Base-by-base conservation (phyloP, 2,797 vertebrate genomes). In the Anguilla anguilla region DNA sequence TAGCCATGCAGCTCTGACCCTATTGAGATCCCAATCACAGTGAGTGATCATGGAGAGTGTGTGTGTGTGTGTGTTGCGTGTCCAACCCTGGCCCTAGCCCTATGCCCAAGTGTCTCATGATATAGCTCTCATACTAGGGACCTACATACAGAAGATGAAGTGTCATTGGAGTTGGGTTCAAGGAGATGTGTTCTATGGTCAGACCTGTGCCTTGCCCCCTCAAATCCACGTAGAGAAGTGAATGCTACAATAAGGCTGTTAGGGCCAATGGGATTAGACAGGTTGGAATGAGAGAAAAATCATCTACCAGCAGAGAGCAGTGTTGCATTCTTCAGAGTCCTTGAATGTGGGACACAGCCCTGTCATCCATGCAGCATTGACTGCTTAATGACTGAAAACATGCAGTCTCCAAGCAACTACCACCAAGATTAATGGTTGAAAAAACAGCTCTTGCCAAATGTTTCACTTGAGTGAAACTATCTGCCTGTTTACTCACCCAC, bases 281-380 rank as follows among this genome's bases (percentile, higher is more conserved):
- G 69, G 28, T 31, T 72, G 4, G 61, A 31, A 72, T 13, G 69
- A 11, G 69, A 10, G 5, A 77, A 77, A 39, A n/a, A 28, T 2
- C 25, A 77, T 39, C 15, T 39, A 82, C 46, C 86, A 69, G 25
- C 53, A 83, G 86, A 83, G 86, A 59, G 61, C 57, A 69, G 59
- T 81, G 79, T 83, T 83, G 81, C 49, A n/a, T 55, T 53, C 9
- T 49, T 35, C 22, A 69, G 46, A 49, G 17, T n/a, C 19, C 51
- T 53, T 39, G 28, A 35, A 83, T 83, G 25, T 46, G 28, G 81
- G 86, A 43, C 17, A 51, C 17, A 43, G 17, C 3, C 69, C 0
- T 74, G 69, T 13, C 64, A 67, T 25, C 64, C 11, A 6, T 28
- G 64, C 61, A n/a, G 25, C n/a, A 69, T 11, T 28, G 28, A 15